Evolutionary conservation across 2,888 invertebrate species (phyloP).

Genomic region (Hydrotaea diabolus): DNA sequence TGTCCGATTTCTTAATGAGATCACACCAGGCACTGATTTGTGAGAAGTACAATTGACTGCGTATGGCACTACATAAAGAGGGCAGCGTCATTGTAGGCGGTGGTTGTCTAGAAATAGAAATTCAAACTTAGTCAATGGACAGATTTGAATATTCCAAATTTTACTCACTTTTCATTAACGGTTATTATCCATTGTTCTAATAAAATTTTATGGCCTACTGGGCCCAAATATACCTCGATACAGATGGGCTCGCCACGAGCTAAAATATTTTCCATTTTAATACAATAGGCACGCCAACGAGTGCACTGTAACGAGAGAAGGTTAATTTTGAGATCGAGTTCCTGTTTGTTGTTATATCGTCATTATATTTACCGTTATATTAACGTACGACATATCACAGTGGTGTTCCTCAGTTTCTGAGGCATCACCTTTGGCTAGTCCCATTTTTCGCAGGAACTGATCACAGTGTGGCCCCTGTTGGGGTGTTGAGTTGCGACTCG

Average conservation of each 20-base stretch:
- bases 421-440: slow-evolving; percentile 78
- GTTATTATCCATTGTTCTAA: slow-evolving; percentile 81
- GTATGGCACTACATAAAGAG: slow-evolving; percentile 94
- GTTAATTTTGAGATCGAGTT: no score
- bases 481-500: slow-evolving; percentile 72
- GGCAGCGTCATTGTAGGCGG: slow-evolving; percentile 86
- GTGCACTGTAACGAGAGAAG: slow-evolving; percentile 74
- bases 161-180: slow-evolving; percentile 78
- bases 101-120: slow-evolving; percentile 78
- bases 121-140: not conserved
- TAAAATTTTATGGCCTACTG: slow-evolving; percentile 78
- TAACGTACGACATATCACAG: slow-evolving; percentile 81
- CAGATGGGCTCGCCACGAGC: slow-evolving; percentile 79
- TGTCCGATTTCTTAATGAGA: slow-evolving; percentile 79
- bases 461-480: slow-evolving; percentile 81
- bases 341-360: no score
- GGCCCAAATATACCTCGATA: slow-evolving; percentile 81
- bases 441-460: slow-evolving; percentile 81
- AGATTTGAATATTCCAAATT: not conserved
- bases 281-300: slow-evolving; percentile 80
- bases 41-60: slow-evolving; percentile 97
- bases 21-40: slow-evolving; percentile 95
- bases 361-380: slow-evolving; percentile 78
- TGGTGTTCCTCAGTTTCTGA: slow-evolving; percentile 80
- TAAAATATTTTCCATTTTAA: slow-evolving; percentile 79